Evolutionary conservation across 2,797 vertebrate species (phyloP).

Genomic region (Enteromius paludinosus): DNA sequence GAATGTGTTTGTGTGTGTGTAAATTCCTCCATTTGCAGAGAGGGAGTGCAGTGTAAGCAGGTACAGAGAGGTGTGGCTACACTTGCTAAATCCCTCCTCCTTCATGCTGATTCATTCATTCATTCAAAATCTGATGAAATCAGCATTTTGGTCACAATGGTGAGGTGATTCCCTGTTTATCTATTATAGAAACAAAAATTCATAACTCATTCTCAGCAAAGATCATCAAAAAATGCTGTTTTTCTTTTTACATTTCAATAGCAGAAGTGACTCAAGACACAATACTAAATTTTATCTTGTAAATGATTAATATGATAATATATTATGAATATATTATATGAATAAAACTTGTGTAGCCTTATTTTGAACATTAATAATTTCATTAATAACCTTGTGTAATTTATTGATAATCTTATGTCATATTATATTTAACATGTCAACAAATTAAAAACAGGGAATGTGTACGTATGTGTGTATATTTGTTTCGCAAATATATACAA

Average conservation of each 20-base stretch:
- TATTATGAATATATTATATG: too few species aligned
- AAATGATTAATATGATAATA: too few species aligned
- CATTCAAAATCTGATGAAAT: too few species aligned
- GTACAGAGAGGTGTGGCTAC: background rate
- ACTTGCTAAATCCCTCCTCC: background rate
- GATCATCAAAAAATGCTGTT: too few species aligned
- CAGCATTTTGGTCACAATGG: too few species aligned
- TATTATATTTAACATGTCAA: background rate
- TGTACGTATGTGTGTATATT: background rate
- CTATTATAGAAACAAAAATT: background rate
- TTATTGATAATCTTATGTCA: background rate
- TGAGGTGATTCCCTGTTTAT: background rate
- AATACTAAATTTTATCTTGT: background rate
- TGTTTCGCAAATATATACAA: background rate
- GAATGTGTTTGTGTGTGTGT: background rate
- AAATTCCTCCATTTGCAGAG: constrained; percentile 14
- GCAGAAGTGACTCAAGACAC: background rate
- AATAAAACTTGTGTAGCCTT: too few species aligned
- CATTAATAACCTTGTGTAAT: too few species aligned
- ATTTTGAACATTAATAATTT: too few species aligned
- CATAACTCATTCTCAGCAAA: background rate
- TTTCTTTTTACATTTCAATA: background rate
- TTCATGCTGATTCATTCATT: too few species aligned
- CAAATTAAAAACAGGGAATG: background rate
- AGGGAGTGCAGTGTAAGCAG: constrained; percentile 5